phyloP scores from a whole-genome alignment of 2,113 vertebrate genomes.

The Zosterops lateralis region DNA sequence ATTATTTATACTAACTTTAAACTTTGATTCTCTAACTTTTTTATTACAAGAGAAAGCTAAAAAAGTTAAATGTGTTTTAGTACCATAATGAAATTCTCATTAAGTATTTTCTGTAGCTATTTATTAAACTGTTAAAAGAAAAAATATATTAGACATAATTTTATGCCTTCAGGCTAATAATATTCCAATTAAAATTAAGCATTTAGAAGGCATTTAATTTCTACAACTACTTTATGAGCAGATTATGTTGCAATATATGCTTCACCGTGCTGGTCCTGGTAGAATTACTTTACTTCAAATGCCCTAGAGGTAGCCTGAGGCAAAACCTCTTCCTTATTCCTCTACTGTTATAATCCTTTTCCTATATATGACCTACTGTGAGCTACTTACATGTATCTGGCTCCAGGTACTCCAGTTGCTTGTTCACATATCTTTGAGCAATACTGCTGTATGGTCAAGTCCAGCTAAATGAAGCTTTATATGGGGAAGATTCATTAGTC shows the following conservation, averaged over 20 bases:
- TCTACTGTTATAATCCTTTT: conserved; percentile 18
- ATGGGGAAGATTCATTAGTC: conserved; percentile 23
- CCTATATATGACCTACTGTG: neutral
- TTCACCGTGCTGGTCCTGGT: neutral
- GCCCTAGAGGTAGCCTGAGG: conserved; percentile 8
- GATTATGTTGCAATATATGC: conserved; percentile 1
- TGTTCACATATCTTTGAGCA: neutral
- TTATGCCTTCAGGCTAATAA: conserved; percentile 48
- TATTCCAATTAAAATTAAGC: conserved; percentile 53
- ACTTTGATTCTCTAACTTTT: neutral
- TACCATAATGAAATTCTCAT: neutral
- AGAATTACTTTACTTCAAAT: conserved; percentile 1
- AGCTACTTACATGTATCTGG: neutral
- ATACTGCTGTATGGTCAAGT: neutral
- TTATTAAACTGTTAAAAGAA: conserved; percentile 55
- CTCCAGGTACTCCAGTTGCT: neutral
- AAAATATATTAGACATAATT: conserved; percentile 32
- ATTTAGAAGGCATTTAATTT: conserved; percentile 60
- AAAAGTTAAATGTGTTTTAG: neutral
- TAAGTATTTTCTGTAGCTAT: conserved; percentile 39
- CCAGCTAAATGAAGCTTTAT: conserved; percentile 5
- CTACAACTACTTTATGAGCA: conserved; percentile 51
- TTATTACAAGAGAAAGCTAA: neutral
- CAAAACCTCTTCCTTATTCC: conserved; percentile 17
- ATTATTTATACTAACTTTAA: neutral